Percentiles rank a stretch among this genome's conserved stretches.
Conservation (phyloP, 2,113 vertebrate species). For the Myotis lucifugus region DNA sequence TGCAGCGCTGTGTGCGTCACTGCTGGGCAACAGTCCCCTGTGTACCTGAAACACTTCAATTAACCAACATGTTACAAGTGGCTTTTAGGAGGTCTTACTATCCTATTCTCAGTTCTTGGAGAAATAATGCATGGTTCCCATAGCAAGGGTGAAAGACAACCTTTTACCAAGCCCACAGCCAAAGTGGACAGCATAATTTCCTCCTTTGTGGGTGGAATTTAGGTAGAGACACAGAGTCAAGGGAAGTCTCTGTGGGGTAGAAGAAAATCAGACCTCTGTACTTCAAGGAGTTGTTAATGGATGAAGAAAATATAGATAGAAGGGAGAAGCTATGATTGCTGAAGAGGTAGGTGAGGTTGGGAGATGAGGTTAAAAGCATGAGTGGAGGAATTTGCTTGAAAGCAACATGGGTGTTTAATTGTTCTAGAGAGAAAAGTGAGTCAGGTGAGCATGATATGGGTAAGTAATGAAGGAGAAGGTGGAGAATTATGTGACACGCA, state of each 20-base stretch:
- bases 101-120: neutral
- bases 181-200: neutral
- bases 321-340: neutral
- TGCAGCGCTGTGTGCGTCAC: no score
- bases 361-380: neutral
- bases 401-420: neutral
- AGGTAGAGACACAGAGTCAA: neutral
- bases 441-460: neutral
- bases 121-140: neutral
- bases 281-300: neutral
- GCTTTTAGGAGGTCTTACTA: neutral
- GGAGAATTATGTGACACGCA: neutral
- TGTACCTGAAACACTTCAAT: neutral
- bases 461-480: neutral
- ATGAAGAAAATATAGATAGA: neutral
- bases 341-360: neutral
- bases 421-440: neutral
- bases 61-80: neutral
- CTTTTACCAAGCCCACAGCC: neutral
- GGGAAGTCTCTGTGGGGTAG: neutral
- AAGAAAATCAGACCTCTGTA: neutral
- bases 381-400: neutral
- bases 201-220: neutral
- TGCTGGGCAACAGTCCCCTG: neutral
- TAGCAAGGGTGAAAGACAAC: neutral